Conservation (phyloP, 2,797 vertebrate species). For the Erpetoichthys calabaricus region DNA sequence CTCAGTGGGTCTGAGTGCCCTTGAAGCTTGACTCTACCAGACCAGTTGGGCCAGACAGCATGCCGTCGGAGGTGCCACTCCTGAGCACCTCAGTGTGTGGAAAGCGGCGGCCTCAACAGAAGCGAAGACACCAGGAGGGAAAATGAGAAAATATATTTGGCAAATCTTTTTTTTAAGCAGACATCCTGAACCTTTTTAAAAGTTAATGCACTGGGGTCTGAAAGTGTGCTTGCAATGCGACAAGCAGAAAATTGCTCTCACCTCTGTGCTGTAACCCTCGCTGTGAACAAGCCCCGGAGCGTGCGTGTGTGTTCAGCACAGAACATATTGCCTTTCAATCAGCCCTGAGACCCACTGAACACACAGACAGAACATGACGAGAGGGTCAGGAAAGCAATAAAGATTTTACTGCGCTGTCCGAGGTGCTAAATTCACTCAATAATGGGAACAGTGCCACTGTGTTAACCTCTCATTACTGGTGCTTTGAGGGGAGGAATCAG, state of each 20-base stretch:
- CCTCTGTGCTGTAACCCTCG: slow-evolving; percentile 78
- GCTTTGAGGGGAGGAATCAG: slow-evolving; percentile 64
- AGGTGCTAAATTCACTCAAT: slow-evolving; percentile 98
- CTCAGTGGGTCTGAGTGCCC: too few species aligned
- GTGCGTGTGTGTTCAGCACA: slow-evolving; percentile 88
- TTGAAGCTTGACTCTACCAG: too few species aligned
- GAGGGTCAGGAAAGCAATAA: slow-evolving; percentile 98
- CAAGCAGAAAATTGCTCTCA: slow-evolving; percentile 98
- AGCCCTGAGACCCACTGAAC: slow-evolving; percentile 61
- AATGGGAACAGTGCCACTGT: slow-evolving; percentile 92
- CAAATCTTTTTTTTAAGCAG: slow-evolving; percentile 28
- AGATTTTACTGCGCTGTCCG: slow-evolving; percentile 95
- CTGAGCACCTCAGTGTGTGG: too few species aligned
- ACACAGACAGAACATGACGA: slow-evolving; percentile 91
- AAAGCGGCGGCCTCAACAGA: too few species aligned
- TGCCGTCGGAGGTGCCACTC: too few species aligned
- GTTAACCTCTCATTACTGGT: slow-evolving; percentile 97
- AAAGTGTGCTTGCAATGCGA: slow-evolving; percentile 83
- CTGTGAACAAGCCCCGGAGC: slow-evolving; percentile 87
- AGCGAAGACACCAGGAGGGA: too few species aligned
- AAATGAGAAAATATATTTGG: slow-evolving; percentile 27
- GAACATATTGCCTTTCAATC: slow-evolving; percentile 99
- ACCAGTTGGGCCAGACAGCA: too few species aligned
- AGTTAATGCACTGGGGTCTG: slow-evolving; percentile 76
- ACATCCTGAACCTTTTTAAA: slow-evolving; percentile 65